These are phyloP conservation scores for Emmelina monodactyla DNA, from an alignment of 2,888 invertebrate genomes.

Conservation along the genomic window DNA sequence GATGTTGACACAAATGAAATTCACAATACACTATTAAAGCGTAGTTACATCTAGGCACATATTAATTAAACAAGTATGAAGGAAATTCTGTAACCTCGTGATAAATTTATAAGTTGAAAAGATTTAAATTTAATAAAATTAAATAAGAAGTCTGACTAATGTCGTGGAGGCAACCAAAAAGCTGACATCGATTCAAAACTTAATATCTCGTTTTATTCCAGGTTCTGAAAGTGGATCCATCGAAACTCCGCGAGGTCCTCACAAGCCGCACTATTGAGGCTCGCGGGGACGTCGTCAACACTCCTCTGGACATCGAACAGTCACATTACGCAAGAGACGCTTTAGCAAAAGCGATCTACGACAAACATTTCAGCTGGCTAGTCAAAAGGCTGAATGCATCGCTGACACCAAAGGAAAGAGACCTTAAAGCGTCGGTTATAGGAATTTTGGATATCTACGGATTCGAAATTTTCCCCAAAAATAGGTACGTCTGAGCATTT, in stretches of 20 bases:
- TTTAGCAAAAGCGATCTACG: constrained; percentile 89
- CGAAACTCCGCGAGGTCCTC: constrained; percentile 74
- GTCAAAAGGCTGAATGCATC: constrained; percentile 82
- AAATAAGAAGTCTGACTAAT: constrained; percentile 10
- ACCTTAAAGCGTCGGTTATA: constrained; percentile 73
- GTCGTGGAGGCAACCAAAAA: not conserved
- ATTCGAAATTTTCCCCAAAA: constrained; percentile 91
- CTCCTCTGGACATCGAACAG: constrained; percentile 81
- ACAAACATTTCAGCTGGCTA: constrained; percentile 90
- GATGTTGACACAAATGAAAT: too few relatives aligned
- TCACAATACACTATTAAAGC: too few relatives aligned
- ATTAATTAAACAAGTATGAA: too few relatives aligned
- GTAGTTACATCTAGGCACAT: too few relatives aligned
- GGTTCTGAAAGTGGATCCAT: constrained; percentile 76
- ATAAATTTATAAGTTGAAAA: too few relatives aligned
- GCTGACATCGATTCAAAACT: not conserved
- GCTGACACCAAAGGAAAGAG: constrained; percentile 67
- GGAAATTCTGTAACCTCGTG: too few relatives aligned
- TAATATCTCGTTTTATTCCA: constrained; percentile 41
- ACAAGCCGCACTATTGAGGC: constrained; percentile 89
- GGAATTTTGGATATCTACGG: constrained; percentile 95
- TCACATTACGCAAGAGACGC: constrained; percentile 90
- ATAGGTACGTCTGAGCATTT: constrained; percentile 70
- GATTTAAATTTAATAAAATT: constrained; percentile 21
- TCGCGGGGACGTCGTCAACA: constrained; percentile 81